phyloP scores from a whole-genome alignment of 1,140 invertebrate species.

The Sinonovacula constricta region DNA sequence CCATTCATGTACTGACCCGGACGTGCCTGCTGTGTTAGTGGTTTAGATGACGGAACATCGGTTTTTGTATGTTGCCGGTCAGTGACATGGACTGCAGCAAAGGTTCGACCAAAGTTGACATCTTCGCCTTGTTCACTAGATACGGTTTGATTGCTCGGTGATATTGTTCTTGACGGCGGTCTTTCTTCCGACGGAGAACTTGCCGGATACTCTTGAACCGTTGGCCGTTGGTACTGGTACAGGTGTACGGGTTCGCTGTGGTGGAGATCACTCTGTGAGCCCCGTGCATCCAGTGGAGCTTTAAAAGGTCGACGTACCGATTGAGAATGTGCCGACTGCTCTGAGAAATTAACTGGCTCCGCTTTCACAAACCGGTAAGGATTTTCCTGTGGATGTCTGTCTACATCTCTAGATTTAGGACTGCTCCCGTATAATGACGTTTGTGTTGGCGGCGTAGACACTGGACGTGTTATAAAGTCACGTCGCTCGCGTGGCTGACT shows the following conservation, averaged over 20 bases:
- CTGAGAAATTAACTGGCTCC: slow-evolving; percentile 9
- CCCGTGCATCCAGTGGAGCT: not conserved
- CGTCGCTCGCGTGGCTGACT: not conserved
- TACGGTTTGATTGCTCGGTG: not conserved
- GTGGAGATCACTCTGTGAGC: not conserved
- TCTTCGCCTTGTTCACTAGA: slow-evolving; percentile 28
- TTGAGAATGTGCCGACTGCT: not conserved
- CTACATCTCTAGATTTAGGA: slow-evolving; percentile 43
- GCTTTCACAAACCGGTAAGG: slow-evolving; percentile 17
- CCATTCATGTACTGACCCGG: not conserved
- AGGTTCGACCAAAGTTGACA: slow-evolving; percentile 40
- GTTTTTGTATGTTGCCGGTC: too few species aligned
- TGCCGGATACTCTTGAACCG: not conserved
- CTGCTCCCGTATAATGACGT: not conserved
- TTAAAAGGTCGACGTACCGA: not conserved
- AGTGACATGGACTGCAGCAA: slow-evolving; percentile 43
- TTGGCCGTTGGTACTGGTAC: not conserved
- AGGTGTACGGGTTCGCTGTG: slow-evolving; percentile 14
- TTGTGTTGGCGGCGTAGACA: slow-evolving; percentile 42
- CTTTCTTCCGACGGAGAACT: not conserved
- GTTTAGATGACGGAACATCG: too few species aligned
- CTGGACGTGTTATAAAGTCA: slow-evolving; percentile 38
- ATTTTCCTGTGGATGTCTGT: slow-evolving; percentile 7
- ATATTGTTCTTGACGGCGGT: not conserved
- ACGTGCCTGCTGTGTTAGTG: too few species aligned